Base-by-base conservation (phyloP, 2,113 vertebrate species). In the Catharus minimus region DNA sequence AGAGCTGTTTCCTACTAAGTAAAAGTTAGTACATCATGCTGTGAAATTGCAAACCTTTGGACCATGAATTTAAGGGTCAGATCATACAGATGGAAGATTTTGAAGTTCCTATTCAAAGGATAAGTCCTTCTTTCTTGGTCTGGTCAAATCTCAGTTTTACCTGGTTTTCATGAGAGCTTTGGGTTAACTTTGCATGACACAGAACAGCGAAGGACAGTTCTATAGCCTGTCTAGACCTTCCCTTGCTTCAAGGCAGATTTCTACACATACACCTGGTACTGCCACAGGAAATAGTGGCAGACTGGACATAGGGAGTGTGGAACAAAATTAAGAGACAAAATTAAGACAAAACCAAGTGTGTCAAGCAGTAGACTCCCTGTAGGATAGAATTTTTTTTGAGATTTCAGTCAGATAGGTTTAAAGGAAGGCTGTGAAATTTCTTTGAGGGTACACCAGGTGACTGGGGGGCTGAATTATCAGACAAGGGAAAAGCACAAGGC, bases 21-120 rank as follows among this genome's bases (percentile, higher is more conserved):
- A 10, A 14, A 38, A 14, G 47, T 44, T 33, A 17, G 39, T 18
- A 27, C 33, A 27, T 46, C 0, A 0, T 56, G 12, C n/a, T 38
- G 15, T 27, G 57, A 39, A 62, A 46, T 12, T 55, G 33, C 23
- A 83, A 39, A 73, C 23, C 14, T 39, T 5, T 39, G 41, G 11
- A 10, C 41, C 41, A 23, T 28, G 23, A 41, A 38, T 73, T 73
- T 28, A 64, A 64, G 18, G 15, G 15, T 39, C 58, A 47, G 18
- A 23, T 38, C 23, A 15, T 47, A n/a, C 0, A 1, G 23, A 39
- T 15, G 6, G 23, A 64, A 39, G 28, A n/a, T 38, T 39, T 6
- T 64, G 41, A n/a, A 55, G 11, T 39, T 82, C 15, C 23, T 64
- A 1, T 56, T 64, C n/a, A n/a, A 44, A 83, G 18, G 15, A n/a